Percentiles rank a stretch among this genome's conserved stretches.
Evolutionary conservation across 2,797 vertebrate species (phyloP).

Genomic region (Centroberyx gerrardi): DNA sequence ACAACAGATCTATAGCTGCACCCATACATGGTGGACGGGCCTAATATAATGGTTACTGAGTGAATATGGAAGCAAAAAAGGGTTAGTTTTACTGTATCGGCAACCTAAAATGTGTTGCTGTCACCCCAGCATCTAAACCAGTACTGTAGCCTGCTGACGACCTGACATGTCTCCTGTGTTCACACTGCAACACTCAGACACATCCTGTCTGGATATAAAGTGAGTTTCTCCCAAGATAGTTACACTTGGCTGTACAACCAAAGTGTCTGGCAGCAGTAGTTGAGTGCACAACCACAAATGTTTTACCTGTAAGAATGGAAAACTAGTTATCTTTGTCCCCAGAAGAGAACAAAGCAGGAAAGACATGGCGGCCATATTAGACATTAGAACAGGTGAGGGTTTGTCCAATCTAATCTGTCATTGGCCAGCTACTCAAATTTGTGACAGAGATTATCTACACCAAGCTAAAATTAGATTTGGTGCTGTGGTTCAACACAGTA

Average conservation of each 20-base stretch:
- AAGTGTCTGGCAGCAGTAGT: neutral
- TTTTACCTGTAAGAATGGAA: neutral
- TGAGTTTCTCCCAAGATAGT: neutral
- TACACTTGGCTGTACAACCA: neutral
- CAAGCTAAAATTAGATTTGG: conserved; percentile 21
- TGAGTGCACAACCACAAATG: neutral
- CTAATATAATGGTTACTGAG: no score
- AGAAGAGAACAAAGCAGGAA: no score
- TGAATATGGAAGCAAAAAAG: neutral
- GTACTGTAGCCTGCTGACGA: neutral
- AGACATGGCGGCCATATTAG: no score
- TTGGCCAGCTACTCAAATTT: no score
- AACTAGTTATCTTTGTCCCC: no score
- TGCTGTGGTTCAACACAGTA: neutral
- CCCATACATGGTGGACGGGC: no score
- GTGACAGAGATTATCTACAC: no score
- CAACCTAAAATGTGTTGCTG: neutral
- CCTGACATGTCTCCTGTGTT: neutral
- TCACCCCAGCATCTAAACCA: neutral
- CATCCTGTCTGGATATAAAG: conserved; percentile 3
- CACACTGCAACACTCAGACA: neutral
- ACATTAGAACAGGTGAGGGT: no score
- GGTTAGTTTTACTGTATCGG: neutral
- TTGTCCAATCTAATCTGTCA: no score
- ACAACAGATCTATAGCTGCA: neutral